Evolutionary conservation across 2,113 vertebrate species (phyloP).

Genomic region (Xyliphius kryptos): DNA sequence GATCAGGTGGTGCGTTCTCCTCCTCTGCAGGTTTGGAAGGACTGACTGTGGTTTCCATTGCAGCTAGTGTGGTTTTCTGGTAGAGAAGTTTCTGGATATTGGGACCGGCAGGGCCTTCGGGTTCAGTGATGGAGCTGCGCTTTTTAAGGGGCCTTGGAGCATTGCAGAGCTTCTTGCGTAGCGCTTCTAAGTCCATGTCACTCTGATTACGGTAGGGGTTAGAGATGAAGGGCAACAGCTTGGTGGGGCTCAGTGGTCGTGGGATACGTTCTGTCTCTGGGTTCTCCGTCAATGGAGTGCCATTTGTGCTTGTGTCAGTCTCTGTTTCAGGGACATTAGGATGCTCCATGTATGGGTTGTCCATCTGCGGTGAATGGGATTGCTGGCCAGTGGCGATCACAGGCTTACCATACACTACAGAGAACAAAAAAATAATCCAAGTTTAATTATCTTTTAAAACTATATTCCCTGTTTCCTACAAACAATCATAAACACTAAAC

Average conservation of each 20-base stretch:
- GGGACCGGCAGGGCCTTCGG: conserved; percentile 88
- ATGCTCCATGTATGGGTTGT: conserved; percentile 73
- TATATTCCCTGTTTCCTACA: no score
- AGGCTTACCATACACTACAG: conserved; percentile 80
- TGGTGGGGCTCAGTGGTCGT: conserved; percentile 92
- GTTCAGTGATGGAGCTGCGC: conserved; percentile 95
- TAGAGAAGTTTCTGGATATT: conserved; percentile 96
- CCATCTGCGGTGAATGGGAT: conserved; percentile 44
- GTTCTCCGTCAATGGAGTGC: conserved; percentile 54
- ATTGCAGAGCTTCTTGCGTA: conserved; percentile 88
- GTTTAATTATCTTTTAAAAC: no score
- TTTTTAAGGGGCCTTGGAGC: conserved; percentile 91
- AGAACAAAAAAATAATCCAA: no score
- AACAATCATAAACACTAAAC: neutral
- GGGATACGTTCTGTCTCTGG: conserved; percentile 80
- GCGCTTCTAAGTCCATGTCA: conserved; percentile 86
- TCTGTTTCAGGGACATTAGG: conserved; percentile 68
- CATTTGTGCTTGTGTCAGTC: conserved; percentile 45
- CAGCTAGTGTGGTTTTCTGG: conserved; percentile 91
- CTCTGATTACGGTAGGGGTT: conserved; percentile 94
- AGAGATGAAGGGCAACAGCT: conserved; percentile 89
- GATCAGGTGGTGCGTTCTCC: conserved; percentile 48
- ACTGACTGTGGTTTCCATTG: conserved; percentile 82
- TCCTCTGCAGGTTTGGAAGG: conserved; percentile 58
- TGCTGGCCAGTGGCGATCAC: conserved; percentile 68